These are phyloP conservation scores for Lithobates sylvaticus DNA, from an alignment of 2,797 vertebrate genomes.

Conservation along the genomic window DNA sequence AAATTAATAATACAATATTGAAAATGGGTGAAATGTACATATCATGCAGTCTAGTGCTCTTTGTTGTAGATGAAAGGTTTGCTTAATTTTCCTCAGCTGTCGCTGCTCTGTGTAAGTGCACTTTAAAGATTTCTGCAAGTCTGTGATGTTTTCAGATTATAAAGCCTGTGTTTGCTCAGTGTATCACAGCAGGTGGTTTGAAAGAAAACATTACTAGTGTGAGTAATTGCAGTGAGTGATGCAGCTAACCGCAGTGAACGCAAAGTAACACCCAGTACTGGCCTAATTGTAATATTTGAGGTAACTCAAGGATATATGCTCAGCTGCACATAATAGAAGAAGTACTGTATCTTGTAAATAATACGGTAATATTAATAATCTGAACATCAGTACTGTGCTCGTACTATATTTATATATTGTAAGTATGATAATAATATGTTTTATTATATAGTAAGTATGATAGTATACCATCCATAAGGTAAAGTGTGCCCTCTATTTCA, in stretches of 20 bases:
- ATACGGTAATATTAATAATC: not conserved
- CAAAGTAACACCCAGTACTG: not conserved
- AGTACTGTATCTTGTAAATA: not conserved
- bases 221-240: not conserved
- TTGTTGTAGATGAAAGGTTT: slow-evolving; percentile 14
- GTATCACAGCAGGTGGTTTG: not conserved
- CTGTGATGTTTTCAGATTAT: slow-evolving; percentile 13
- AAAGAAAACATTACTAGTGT: slow-evolving; percentile 4
- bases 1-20: not conserved
- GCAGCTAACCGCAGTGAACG: not conserved
- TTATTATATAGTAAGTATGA: no score
- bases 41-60: not conserved
- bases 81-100: not conserved
- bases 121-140: not conserved
- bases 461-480: no score
- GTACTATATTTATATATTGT: no score
- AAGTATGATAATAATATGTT: no score
- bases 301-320: slow-evolving; percentile 21
- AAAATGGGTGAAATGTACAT: not conserved
- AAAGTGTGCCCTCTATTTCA: no score
- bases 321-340: not conserved
- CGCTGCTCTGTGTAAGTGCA: not conserved
- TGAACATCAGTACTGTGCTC: no score
- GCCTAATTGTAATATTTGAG: slow-evolving; percentile 9
- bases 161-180: not conserved